A percentile compares a stretch with the other conserved stretches of the same genome.
Conservation (phyloP, 2,797 vertebrate genomes). For the Hydrophis major region DNA sequence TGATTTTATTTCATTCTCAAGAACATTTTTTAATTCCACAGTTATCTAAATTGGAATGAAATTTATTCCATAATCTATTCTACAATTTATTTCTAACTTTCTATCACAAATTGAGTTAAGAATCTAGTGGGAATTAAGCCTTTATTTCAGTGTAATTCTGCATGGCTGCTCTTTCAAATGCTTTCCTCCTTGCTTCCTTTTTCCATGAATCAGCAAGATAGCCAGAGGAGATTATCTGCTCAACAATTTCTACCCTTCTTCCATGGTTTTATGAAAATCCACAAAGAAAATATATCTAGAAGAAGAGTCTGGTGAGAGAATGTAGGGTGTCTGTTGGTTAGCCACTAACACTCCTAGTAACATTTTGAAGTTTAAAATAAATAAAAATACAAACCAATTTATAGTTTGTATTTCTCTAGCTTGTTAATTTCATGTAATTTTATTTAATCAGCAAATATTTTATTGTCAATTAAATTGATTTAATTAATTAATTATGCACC, state of each 20-base stretch:
- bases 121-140: background rate
- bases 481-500: background rate
- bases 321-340: background rate
- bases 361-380: constrained; percentile 18
- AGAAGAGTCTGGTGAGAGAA: background rate
- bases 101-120: background rate
- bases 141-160: background rate
- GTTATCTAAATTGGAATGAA: background rate
- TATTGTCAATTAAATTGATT: background rate
- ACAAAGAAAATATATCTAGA: background rate
- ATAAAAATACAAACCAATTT: background rate
- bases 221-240: background rate
- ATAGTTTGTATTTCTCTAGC: background rate
- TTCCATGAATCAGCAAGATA: background rate
- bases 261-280: background rate
- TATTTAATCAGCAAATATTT: background rate
- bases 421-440: background rate
- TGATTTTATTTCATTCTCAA: background rate
- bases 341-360: constrained; percentile 1
- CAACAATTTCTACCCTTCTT: too few relatives aligned
- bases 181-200: background rate
- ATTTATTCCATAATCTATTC: background rate
- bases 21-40: background rate
- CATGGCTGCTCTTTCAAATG: background rate
- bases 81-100: background rate